phyloP scores from a whole-genome alignment of 2,888 invertebrate genomes.

The Drosophila macrothrix region DNA sequence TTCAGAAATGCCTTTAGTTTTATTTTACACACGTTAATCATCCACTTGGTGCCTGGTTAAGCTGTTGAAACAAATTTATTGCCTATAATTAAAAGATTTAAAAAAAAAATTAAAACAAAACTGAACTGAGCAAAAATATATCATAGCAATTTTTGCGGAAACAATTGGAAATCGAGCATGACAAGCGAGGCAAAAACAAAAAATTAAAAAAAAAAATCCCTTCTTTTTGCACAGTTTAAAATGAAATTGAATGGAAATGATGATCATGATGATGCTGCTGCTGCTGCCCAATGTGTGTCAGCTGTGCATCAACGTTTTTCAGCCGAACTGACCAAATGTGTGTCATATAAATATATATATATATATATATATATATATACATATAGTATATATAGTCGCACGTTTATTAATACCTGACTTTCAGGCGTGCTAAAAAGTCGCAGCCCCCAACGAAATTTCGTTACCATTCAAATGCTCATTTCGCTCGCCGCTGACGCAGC shows the following conservation, averaged over 20 bases:
- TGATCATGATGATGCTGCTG: constrained; percentile 7
- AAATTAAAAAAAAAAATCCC: constrained; percentile 32
- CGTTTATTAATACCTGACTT: constrained; percentile 70
- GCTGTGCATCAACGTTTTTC: constrained; percentile 67
- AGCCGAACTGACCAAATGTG: constrained; percentile 53
- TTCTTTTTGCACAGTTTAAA: constrained; percentile 49
- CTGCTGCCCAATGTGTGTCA: constrained; percentile 64
- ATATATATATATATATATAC: not conserved
- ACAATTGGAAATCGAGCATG: constrained; percentile 69
- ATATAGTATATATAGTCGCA: constrained; percentile 30
- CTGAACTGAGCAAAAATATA: constrained; percentile 21
- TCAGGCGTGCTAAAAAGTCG: constrained; percentile 52
- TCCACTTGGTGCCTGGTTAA: constrained; percentile 4
- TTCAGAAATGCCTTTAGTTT: not conserved
- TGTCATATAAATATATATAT: constrained; percentile 35
- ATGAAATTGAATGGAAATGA: constrained; percentile 48
- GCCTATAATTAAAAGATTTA: constrained; percentile 61
- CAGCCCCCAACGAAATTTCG: constrained; percentile 45
- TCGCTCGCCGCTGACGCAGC: constrained; percentile 21
- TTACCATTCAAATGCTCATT: constrained; percentile 60
- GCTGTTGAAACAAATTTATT: constrained; percentile 69
- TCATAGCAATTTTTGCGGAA: constrained; percentile 50
- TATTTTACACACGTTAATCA: constrained; percentile 18
- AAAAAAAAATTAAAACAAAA: constrained; percentile 1
- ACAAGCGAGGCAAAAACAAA: constrained; percentile 17